These are phyloP conservation scores for Apoda limacodes DNA, from an alignment of 2,888 invertebrate species.

Conservation along the genomic window DNA sequence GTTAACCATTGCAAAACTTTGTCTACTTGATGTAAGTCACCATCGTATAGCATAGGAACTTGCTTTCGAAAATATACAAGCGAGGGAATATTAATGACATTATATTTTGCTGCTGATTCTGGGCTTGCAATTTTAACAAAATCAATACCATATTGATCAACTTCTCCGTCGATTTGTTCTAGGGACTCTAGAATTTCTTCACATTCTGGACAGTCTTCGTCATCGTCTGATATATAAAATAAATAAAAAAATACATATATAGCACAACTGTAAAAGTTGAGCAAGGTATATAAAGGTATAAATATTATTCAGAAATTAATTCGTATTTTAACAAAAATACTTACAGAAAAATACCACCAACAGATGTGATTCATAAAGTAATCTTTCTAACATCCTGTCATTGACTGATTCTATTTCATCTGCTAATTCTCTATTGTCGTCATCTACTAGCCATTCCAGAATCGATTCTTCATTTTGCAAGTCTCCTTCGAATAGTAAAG, in stretches of 20 bases:
- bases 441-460: conserved; percentile 92
- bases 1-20: conserved; percentile 90
- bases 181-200: conserved; percentile 90
- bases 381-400: conserved; percentile 86
- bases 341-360: conserved; percentile 94
- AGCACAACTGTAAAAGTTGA: too few species aligned
- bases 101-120: conserved; percentile 85
- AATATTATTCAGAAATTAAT: too few species aligned
- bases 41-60: conserved; percentile 89
- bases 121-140: conserved; percentile 91
- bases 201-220: conserved; percentile 92
- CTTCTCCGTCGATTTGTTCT: conserved; percentile 96
- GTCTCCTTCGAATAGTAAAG: conserved; percentile 90
- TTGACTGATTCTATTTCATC: conserved; percentile 96
- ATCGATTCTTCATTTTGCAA: conserved; percentile 92
- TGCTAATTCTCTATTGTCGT: conserved; percentile 91
- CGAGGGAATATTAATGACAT: conserved; percentile 85
- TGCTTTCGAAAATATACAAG: conserved; percentile 88
- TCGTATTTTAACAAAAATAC: conserved; percentile 20
- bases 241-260: too few species aligned
- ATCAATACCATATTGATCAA: conserved; percentile 92
- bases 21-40: conserved; percentile 89
- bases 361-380: conserved; percentile 87
- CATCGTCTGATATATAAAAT: conserved; percentile 67
- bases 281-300: neutral